Base-by-base conservation (phyloP, 2,797 vertebrate species). In the Falco cherrug region DNA sequence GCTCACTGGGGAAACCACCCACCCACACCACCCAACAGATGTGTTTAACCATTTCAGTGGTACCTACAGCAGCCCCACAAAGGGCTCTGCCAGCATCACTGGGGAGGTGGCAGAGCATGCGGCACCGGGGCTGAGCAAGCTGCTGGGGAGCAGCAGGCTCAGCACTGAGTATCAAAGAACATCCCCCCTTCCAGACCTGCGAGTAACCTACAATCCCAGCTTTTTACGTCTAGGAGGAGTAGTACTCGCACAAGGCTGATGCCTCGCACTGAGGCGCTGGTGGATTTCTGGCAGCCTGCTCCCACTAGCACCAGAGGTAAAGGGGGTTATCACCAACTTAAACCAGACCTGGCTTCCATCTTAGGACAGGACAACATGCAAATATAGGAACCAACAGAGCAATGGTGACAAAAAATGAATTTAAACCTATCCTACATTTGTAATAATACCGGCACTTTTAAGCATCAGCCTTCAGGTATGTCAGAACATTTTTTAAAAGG, bases 161-260 rank as follows among this genome's bases (percentile, higher is more conserved):
- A 16, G 61, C 0, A 0, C 61, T 3, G 4, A 15, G 0, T 2
- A 10, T 11, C 69, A 12, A 41, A 45, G 33, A 53, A 8, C 45
- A n/a, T 37, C 22, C 18, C 28, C 12, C 15, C 35, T n/a, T 24
- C 24, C 74, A 84, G 81, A 50, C 39, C 54, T 7, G 11, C 11
- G 4, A 43, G 48, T 1, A 29, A 43, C 41, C 80, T 14, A 8
- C 29, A 25, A 73, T 48, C 74, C 67, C 43, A 3, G 48, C 53
- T 63, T 33, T 78, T 5, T 35, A 5, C 77, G 6, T 1, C 2
- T 67, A n/a, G 43, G 43, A 14, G 21, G 43, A 22, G 15, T 2
- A 19, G 48, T 37, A 69, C 79, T 1, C 31, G 71, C 76, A 47
- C 39, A 5, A 31, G 83, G 79, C 48, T 39, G 3, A 9, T 2